Conservation (phyloP, 2,888 invertebrate species). For the Carpatolechia fugitivella region DNA sequence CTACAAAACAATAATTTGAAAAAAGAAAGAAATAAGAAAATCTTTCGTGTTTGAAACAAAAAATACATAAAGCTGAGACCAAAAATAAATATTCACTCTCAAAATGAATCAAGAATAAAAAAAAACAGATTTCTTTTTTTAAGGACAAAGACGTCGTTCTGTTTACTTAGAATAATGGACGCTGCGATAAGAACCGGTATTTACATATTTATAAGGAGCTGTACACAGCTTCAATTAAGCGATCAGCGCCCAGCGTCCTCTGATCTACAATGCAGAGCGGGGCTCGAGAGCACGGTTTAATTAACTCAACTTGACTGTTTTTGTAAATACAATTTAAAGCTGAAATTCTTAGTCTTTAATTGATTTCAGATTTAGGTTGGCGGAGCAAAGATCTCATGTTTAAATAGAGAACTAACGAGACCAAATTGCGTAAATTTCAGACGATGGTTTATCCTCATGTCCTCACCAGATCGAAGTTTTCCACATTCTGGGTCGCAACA, state of each 20-base stretch:
- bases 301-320: neutral
- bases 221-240: conserved; percentile 11
- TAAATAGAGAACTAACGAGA: no score
- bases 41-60: no score
- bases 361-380: no score
- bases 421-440: no score
- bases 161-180: conserved; percentile 6
- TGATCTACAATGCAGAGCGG: conserved; percentile 43
- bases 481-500: no score
- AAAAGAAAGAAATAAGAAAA: no score
- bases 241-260: conserved; percentile 13
- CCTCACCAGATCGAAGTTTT: no score
- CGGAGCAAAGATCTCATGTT: no score
- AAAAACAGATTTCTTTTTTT: neutral
- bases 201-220: conserved; percentile 7
- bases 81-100: neutral
- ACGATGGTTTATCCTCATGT: no score
- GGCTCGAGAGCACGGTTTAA: neutral
- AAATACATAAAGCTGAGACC: no score
- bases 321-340: neutral
- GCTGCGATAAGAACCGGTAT: conserved; percentile 2
- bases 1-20: no score
- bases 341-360: no score
- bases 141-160: neutral
- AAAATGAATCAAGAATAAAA: neutral